Evolutionary conservation across 2,888 invertebrate genomes (phyloP).

Genomic region (Notodonta dromedarius): DNA sequence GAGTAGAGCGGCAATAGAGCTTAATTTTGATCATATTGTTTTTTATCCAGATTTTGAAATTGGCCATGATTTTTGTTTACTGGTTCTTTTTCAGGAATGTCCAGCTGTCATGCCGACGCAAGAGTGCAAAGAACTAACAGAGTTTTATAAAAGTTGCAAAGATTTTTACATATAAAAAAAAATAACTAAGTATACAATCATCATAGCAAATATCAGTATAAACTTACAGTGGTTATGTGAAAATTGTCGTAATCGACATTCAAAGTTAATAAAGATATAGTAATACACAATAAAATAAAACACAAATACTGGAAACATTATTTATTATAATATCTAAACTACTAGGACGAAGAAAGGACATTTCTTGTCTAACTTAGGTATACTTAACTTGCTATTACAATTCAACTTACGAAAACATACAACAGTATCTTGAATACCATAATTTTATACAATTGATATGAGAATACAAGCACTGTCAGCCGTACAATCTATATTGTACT

Average conservation of each 20-base stretch:
- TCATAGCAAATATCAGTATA: no score
- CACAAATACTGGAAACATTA: slow-evolving; percentile 45
- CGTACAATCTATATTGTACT: slow-evolving; percentile 40
- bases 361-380: slow-evolving; percentile 48
- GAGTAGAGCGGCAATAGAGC: no score
- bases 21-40: background rate
- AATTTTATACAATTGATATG: slow-evolving; percentile 63
- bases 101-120: slow-evolving; percentile 48
- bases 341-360: slow-evolving; percentile 57
- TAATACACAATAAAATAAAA: slow-evolving; percentile 10
- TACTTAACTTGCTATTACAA: slow-evolving; percentile 43
- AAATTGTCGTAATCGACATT: no score
- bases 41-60: background rate
- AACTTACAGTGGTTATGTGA: no score
- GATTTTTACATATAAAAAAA: slow-evolving; percentile 44
- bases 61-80: background rate
- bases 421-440: slow-evolving; percentile 52
- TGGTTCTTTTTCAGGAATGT: slow-evolving; percentile 59
- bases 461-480: slow-evolving; percentile 48
- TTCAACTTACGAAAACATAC: slow-evolving; percentile 58
- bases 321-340: slow-evolving; percentile 63
- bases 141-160: slow-evolving; percentile 58
- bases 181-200: slow-evolving; percentile 2
- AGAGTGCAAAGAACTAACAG: slow-evolving; percentile 51
- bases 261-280: no score